A percentile compares a stretch with the other conserved stretches of the same genome.
Conservation (phyloP, 2,888 invertebrate genomes). For the Ormyrus pomaceus region DNA sequence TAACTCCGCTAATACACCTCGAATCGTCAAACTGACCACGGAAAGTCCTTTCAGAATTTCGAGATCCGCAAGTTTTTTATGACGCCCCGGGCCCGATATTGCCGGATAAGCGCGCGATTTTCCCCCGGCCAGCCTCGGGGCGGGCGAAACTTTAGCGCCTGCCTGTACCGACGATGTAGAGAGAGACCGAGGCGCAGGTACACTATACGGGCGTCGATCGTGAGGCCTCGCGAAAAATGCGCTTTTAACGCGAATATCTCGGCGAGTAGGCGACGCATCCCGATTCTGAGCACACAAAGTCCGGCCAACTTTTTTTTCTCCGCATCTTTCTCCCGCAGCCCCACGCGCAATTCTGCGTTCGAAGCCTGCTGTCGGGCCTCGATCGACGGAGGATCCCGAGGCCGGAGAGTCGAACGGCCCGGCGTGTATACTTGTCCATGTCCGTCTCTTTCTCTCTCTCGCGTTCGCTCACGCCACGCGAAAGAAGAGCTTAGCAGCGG, state of each 20-base stretch:
- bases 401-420: no score
- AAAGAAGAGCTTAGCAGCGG: no score
- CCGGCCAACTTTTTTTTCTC: constrained; percentile 68
- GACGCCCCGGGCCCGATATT: constrained; percentile 63
- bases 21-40: constrained; percentile 62
- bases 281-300: constrained; percentile 66
- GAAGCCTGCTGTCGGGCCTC: constrained; percentile 37
- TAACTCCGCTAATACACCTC: constrained; percentile 60
- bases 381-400: neutral
- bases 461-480: neutral
- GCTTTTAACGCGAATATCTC: constrained; percentile 62
- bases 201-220: constrained; percentile 35
- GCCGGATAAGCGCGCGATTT: constrained; percentile 57
- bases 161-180: constrained; percentile 47
- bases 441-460: neutral
- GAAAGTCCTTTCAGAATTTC: constrained; percentile 70
- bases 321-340: constrained; percentile 66
- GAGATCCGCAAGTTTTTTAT: constrained; percentile 65
- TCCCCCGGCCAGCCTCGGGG: neutral
- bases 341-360: constrained; percentile 64
- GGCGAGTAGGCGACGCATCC: constrained; percentile 30
- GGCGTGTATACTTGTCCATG: neutral
- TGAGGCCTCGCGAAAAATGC: neutral
- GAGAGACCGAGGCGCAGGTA: neutral
- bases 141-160: neutral